Evolutionary conservation across 2,797 vertebrate species (phyloP), one percentile per base, ranked within the genome.

Genomic region (Anableps anableps): DNA sequence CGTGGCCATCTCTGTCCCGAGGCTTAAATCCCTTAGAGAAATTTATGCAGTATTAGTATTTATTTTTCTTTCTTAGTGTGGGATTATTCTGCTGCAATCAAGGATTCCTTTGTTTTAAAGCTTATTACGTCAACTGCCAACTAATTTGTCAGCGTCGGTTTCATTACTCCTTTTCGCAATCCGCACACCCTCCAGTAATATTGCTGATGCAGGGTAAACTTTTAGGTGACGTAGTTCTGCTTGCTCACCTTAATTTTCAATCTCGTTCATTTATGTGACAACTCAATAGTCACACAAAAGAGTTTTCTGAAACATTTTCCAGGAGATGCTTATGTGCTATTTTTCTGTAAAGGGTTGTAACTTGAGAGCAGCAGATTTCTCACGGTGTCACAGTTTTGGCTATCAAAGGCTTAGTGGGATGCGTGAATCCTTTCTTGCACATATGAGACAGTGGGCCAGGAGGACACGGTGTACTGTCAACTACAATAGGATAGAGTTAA

Each of bases 241-340:
- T 38, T 6, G 2, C 9, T 79, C 34, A 6, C 78, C 10, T 48
- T 36, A 29, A n/a, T 53, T 79, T 82, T 68, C 34, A 31, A 58
- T 38, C 23, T 74, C 29, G n/a, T 73, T 41, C 45, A n/a, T 34
- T 38, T 5, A 36, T 45, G 55, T 16, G 17, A 10, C 19, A 19
- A 29, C 26, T 26, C 17, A 4, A 11, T 71, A 55, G 21, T 8
- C 47, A n/a, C n/a, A 64, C 36, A 48, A 68, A 36, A 74, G 36
- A 13, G 72, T 55, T 88, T 80, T 45, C 75, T n/a, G 62, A 41
- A 29, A 75, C 19, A n/a, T 41, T 26, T 19, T 34, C 11, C 19
- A 58, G 51, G 6, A 41, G 6, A 36, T 64, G 60, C 60, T n/a
- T n/a, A 19, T 14, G 36, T 74, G 0, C 73, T 72, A 13, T n/a